Base-by-base conservation (phyloP, 2,113 vertebrate species). In the Hypomesus transpacificus region DNA sequence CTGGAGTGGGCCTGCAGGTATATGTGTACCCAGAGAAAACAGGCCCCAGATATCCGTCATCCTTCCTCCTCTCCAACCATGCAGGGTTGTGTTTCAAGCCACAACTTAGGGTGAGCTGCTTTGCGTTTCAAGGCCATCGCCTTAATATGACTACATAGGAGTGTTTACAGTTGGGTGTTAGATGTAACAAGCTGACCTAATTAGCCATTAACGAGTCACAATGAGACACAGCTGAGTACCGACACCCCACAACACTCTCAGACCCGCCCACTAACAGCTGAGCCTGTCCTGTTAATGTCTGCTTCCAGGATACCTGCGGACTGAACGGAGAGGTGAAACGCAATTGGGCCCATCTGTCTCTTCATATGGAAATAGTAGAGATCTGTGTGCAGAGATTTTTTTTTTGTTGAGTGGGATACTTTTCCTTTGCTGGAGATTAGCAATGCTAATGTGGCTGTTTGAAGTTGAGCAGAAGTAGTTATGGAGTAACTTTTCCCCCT, bases 181-280 rank as follows among this genome's bases (percentile, higher is more conserved):
- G 81, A 84, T 84, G 78, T 83, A 82, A 84, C 76, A 72, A 62
- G 74, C 63, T 83, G 78, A 85, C 83, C 82, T 88, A 87, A 88
- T 87, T 87, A 87, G 76, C 80, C 80, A 75, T 84, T 85, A 85
- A 85, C 81, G 74, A 84, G 78, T 84, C 78, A 65, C 75, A 80
- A 65, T 4, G 22, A 80, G 68, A 51, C 74, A 56, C 85, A 81
- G 85, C 81, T 85, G 85, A 82, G 83, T 60, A 73, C 78, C 82
- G 68, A 17, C 79, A 70, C 69, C 69, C 64, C 72, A 74, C 78
- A 69, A 70, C 76, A 54, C 75, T 71, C 78, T 79, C 26, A 51
- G 61, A 61, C 67, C 72, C 52, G 70, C 67, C 73, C 61, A n/a
- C 60, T 69, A 66, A 57, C 20, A 65, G 64, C 31, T 1, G 18